Percentiles rank a stretch among this genome's conserved stretches.
Conservation (phyloP, 1,140 invertebrate species). For the Drusus annulatus region DNA sequence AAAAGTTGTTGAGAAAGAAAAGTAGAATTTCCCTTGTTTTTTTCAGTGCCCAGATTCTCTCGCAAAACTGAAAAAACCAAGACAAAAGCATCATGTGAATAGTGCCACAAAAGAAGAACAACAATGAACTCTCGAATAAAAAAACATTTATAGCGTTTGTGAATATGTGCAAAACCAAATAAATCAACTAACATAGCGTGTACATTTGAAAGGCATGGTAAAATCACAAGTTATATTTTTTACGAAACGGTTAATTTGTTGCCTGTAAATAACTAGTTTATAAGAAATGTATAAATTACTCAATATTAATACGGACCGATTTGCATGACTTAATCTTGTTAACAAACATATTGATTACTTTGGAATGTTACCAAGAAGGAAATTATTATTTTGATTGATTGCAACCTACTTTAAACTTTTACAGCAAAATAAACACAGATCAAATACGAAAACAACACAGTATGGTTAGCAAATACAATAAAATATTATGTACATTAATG, state of each 20-base stretch:
- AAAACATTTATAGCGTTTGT: constrained; percentile 16
- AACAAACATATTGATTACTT: too few species aligned
- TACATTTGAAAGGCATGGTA: constrained; percentile 16
- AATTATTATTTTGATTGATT: too few species aligned
- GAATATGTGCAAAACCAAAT: constrained; percentile 36
- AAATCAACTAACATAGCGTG: constrained; percentile 21
- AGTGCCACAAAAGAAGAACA: constrained; percentile 42
- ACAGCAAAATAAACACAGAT: too few species aligned
- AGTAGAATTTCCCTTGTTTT: constrained; percentile 40
- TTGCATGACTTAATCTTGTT: too few species aligned
- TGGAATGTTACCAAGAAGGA: too few species aligned
- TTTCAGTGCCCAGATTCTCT: constrained; percentile 42
- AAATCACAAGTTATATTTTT: constrained; percentile 8
- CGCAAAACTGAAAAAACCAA: constrained; percentile 12
- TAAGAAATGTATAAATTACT: constrained; percentile 23
- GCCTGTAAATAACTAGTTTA: constrained; percentile 14
- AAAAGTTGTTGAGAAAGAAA: constrained; percentile 14
- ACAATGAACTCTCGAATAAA: constrained; percentile 39
- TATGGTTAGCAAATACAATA: too few species aligned
- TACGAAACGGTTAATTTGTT: constrained; percentile 20
- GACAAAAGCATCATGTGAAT: constrained; percentile 30
- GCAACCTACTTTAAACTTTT: too few species aligned
- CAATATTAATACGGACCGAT: background rate
- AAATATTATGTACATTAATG: background rate
- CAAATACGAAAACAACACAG: too few species aligned